Evolutionary conservation across 1,140 invertebrate species (phyloP), one percentile per base, ranked within the genome.

Genomic region (Plectrocnemia conspersa): DNA sequence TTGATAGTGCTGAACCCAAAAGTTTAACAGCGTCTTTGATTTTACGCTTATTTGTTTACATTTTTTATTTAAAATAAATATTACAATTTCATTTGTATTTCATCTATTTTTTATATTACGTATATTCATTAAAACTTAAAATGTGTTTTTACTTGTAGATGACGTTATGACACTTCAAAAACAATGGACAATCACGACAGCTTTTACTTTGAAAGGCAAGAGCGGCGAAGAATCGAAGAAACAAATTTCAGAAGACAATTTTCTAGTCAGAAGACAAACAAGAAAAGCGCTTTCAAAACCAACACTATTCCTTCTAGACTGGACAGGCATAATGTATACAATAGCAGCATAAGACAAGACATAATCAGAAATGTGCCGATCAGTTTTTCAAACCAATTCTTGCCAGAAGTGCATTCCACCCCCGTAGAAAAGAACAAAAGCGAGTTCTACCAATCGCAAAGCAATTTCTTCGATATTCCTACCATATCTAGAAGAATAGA

Each of bases 401-500:
- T 62, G 48, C 73, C 73, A 35, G 65, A 64, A 46, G 62, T 65
- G 57, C 69, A 73, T 67, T 75, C 74, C 3, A 75, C 74, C 58
- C 74, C 74, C 32, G 71, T 69, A 50, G 41, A 52, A 19, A 52
- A 49, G 22, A 40, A 38, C 32, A 56, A 54, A 44, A 29, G 32
- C 19, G 59, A 61, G 29, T 36, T 54, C 9, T 57, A 54, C 22
- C 56, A 54, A 44, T 2, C 21, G 16, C 52, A 24, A 16, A 47
- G 21, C 1, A 63, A 44, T 36, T 63, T 63, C 36, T 52, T 52
- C 53, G 65, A 63, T 54, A 70, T 76, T 64, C 71, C 73, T 44
- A 70, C 69, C 23, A 71, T 76, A 66, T 75, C 73, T 23, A 67
- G 65, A 56, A 68, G 72, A 60, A 63, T 75, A 9, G 74, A 75